Conservation (phyloP, 2,888 invertebrate species). For the Torymus auratus region DNA sequence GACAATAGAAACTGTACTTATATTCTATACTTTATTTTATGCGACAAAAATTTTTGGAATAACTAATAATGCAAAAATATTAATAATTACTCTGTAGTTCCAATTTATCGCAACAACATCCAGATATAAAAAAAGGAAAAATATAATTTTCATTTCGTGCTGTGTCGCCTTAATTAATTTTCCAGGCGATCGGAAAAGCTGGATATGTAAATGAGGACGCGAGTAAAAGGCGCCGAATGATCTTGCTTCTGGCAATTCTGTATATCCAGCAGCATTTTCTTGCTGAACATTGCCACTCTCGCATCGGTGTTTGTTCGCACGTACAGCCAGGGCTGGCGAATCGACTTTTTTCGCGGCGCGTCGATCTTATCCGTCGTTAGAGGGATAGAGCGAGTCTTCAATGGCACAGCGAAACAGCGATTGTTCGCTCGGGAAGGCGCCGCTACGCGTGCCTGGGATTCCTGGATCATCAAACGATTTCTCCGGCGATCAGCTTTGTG, state of each 20-base stretch:
- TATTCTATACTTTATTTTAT: no score
- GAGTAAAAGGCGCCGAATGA: no score
- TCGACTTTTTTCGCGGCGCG: background rate
- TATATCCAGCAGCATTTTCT: slow-evolving; percentile 6
- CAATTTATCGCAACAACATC: no score
- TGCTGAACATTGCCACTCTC: slow-evolving; percentile 6
- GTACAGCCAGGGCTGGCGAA: background rate
- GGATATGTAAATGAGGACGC: slow-evolving; percentile 26
- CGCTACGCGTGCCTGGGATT: slow-evolving; percentile 64
- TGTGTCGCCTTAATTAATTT: slow-evolving; percentile 12
- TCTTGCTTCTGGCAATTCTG: slow-evolving; percentile 1
- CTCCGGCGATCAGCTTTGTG: slow-evolving; percentile 8
- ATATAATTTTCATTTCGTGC: background rate
- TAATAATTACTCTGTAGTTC: no score
- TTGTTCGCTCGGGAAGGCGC: slow-evolving; percentile 66
- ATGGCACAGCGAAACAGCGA: slow-evolving; percentile 54
- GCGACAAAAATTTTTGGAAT: no score
- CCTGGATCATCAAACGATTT: slow-evolving; percentile 61
- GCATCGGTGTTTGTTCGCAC: background rate
- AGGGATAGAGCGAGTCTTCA: slow-evolving; percentile 28
- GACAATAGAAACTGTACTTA: no score
- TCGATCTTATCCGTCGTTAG: slow-evolving; percentile 20
- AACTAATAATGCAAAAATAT: no score
- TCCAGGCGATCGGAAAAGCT: slow-evolving; percentile 26
- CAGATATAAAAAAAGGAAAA: no score